Base-by-base conservation (phyloP, 92 coral and sea anemone genomes). In the Actinernus sp. region DNA sequence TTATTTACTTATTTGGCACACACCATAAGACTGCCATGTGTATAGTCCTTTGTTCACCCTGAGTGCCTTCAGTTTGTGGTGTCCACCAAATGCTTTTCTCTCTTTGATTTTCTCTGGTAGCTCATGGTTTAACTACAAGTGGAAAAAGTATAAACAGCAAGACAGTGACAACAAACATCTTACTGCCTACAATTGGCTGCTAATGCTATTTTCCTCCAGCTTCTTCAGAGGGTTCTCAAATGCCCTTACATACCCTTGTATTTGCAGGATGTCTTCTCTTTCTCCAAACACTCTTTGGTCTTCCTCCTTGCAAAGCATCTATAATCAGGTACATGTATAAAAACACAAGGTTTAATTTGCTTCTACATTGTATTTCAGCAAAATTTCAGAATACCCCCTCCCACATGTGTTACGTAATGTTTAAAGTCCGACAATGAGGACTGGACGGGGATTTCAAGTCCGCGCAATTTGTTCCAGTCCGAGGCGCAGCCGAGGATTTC, bases 41-140 rank as follows among this genome's bases (percentile, higher is more conserved):
- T 91, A 94, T 34, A 69, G 65, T 56, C 98, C 98, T 23, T 73
- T 66, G 61, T 87, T 87, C 28, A 78, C 78, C 63, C 91, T 83
- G 18, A 88, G 71, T 38, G 91, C 97, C 65, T 94, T 94, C 20
- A 74, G 40, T 65, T 94, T 94, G 22, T 65, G 76, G 47, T 88
- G 92, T 20, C 98, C 98, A 31, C 98, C 98, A 77, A 73, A 94
- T 16, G 98, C 97, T 91, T 84, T 94, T 56, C 97, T 77, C 29
- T 76, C 83, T 73, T 88, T 92, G 51, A 73, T 82, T 63, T 87
- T 92, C 51, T 91, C 97, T 4, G 89, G 78, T 44, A 83, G 74
- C 43, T 94, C 95, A 55, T 66, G 92, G 33, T 84, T 66, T 33
- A 94, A 51, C 98, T 94, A 45, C 8, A 36, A 36, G 14, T 7